Evolutionary conservation across 2,797 vertebrate species (phyloP).

Genomic region (Pempheris klunzingeri): DNA sequence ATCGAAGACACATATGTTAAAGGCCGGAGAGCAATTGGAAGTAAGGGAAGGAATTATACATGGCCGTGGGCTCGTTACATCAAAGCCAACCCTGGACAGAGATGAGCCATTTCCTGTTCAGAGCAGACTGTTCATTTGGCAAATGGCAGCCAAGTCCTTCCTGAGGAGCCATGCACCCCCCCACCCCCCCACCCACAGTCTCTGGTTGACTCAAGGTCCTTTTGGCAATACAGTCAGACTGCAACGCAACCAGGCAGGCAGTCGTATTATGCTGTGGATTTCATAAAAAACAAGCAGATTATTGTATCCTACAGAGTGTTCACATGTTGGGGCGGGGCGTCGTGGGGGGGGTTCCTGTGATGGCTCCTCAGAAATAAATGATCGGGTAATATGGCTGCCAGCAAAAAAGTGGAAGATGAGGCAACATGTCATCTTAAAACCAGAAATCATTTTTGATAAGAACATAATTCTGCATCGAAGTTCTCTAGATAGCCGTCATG

Average conservation of each 20-base stretch:
- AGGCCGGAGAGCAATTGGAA: constrained; percentile 60
- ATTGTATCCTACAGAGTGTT: constrained; percentile 27
- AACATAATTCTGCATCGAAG: constrained; percentile 12
- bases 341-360: too few species aligned
- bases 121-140: constrained; percentile 66
- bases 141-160: constrained; percentile 58
- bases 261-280: constrained; percentile 32
- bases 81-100: constrained; percentile 72
- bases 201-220: constrained; percentile 50
- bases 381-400: constrained; percentile 36
- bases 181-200: constrained; percentile 19
- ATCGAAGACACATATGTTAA: constrained; percentile 66
- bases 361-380: constrained; percentile 14
- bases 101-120: constrained; percentile 77
- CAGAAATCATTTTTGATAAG: constrained; percentile 30
- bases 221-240: constrained; percentile 39
- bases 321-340: not conserved
- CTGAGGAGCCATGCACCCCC: constrained; percentile 17
- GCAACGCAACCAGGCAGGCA: constrained; percentile 21
- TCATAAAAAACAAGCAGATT: constrained; percentile 43
- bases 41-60: constrained; percentile 63
- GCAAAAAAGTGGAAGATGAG: constrained; percentile 21
- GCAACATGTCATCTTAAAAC: constrained; percentile 38
- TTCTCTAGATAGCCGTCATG: constrained; percentile 27
- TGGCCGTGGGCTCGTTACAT: constrained; percentile 69